phyloP scores from a whole-genome alignment of 2,797 vertebrate genomes.

The Bovichtus variegatus region DNA sequence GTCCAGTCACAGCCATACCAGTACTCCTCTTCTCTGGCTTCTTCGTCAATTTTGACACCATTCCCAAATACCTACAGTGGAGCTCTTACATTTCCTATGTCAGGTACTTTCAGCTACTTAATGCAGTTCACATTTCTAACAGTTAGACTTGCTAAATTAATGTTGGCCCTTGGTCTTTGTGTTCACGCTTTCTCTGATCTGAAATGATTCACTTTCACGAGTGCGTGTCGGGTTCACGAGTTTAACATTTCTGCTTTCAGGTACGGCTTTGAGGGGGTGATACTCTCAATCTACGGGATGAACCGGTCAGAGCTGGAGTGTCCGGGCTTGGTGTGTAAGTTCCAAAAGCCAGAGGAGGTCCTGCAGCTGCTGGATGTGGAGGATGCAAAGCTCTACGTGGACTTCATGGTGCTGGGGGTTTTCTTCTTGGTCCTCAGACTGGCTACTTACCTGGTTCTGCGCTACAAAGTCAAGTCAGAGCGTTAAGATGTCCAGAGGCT shows the following conservation, averaged over 20 bases:
- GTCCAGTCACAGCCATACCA: conserved; percentile 95
- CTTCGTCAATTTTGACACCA: conserved; percentile 99
- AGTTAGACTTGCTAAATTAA: not conserved
- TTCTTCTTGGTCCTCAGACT: conserved; percentile 94
- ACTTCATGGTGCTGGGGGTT: conserved; percentile 95
- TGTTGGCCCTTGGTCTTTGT: not conserved
- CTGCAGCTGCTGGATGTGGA: conserved; percentile 94
- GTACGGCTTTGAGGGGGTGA: conserved; percentile 97
- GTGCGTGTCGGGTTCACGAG: not conserved
- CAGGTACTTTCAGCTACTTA: conserved; percentile 84
- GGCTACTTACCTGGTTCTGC: conserved; percentile 95
- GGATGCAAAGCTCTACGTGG: conserved; percentile 96
- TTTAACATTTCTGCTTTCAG: conserved; percentile 73
- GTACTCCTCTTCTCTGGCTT: conserved; percentile 98
- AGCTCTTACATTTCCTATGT: conserved; percentile 98
- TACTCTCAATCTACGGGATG: conserved; percentile 98
- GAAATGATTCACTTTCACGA: not conserved
- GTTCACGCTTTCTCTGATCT: not conserved
- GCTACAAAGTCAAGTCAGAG: conserved; percentile 96
- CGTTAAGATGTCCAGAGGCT: conserved; percentile 83
- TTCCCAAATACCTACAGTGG: conserved; percentile 98
- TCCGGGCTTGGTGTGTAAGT: conserved; percentile 89
- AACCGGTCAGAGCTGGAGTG: conserved; percentile 94
- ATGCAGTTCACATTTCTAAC: not conserved
- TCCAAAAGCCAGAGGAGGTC: conserved; percentile 93